These are phyloP conservation scores for Tipula lateralis DNA, from an alignment of 2,888 invertebrate species.

Conservation along the genomic window DNA sequence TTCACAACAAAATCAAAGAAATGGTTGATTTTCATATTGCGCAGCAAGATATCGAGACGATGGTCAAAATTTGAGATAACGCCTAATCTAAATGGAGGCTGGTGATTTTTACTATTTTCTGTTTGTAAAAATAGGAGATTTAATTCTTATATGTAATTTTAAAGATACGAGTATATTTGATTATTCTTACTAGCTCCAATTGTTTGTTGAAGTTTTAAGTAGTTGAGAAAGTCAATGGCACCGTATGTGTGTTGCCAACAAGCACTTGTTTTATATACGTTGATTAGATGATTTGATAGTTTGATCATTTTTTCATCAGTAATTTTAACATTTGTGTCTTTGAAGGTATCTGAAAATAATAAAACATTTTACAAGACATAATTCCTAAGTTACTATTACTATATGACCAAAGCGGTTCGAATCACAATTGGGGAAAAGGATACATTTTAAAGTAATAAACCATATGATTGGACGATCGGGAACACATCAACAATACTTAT, in stretches of 20 bases:
- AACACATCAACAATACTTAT: too few relatives aligned
- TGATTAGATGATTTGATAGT: constrained; percentile 59
- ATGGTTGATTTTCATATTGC: constrained; percentile 59
- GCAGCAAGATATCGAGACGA: constrained; percentile 63
- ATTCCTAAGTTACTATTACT: too few relatives aligned
- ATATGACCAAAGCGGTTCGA: too few relatives aligned
- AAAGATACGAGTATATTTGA: neutral
- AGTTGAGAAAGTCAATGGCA: constrained; percentile 58
- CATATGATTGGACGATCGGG: too few relatives aligned
- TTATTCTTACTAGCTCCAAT: constrained; percentile 32
- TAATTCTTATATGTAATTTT: neutral
- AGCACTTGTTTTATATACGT: constrained; percentile 63
- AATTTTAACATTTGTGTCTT: constrained; percentile 43
- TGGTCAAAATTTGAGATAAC: constrained; percentile 88
- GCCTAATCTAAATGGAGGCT: constrained; percentile 53
- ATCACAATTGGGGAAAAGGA: too few relatives aligned
- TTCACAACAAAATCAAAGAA: constrained; percentile 76
- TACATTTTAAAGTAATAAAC: too few relatives aligned
- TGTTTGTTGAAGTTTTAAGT: constrained; percentile 49
- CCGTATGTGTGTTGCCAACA: constrained; percentile 72
- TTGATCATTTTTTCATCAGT: constrained; percentile 48
- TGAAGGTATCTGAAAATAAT: constrained; percentile 42
- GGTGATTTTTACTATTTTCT: constrained; percentile 26
- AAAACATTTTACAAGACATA: too few relatives aligned
- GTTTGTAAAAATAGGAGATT: neutral